phyloP scores from a whole-genome alignment of 1,140 invertebrate genomes.

The Neoseiulus cucumeris region DNA sequence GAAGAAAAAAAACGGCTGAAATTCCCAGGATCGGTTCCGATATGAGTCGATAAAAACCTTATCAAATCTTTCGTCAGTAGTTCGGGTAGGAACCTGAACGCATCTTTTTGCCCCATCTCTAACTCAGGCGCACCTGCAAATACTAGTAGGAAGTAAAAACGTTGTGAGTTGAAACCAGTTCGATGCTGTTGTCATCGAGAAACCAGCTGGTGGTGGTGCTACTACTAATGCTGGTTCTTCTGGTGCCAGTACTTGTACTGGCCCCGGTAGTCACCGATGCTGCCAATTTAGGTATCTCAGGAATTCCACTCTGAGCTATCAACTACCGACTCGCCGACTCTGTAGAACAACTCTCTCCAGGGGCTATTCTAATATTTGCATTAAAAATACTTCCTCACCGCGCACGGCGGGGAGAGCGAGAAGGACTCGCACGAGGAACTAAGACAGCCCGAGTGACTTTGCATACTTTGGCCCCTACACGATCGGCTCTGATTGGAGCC shows the following conservation, averaged over 20 bases:
- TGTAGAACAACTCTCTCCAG: neutral
- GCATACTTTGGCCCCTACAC: neutral
- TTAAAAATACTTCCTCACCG: slow-evolving; percentile 3
- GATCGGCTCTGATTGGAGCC: neutral
- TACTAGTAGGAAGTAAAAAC: neutral
- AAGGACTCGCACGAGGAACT: neutral
- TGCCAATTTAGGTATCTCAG: slow-evolving; percentile 8
- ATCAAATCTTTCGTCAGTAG: neutral
- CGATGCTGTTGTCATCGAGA: neutral
- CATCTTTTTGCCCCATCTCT: neutral
- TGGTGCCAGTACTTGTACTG: neutral
- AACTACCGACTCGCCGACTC: neutral
- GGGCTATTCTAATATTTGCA: slow-evolving; percentile 2
- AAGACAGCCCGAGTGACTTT: neutral
- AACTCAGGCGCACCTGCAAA: neutral
- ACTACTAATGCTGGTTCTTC: neutral
- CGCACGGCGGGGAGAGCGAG: neutral
- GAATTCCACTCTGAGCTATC: neutral
- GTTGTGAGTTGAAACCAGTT: neutral
- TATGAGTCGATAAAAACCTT: neutral
- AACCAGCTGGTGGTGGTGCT: neutral
- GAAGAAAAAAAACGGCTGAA: too few species aligned
- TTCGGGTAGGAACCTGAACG: neutral
- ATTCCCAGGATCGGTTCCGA: too few species aligned
- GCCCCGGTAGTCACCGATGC: neutral